These are phyloP conservation scores for Autographa pulchrina DNA, from an alignment of 2,888 invertebrate genomes.

Conservation along the genomic window DNA sequence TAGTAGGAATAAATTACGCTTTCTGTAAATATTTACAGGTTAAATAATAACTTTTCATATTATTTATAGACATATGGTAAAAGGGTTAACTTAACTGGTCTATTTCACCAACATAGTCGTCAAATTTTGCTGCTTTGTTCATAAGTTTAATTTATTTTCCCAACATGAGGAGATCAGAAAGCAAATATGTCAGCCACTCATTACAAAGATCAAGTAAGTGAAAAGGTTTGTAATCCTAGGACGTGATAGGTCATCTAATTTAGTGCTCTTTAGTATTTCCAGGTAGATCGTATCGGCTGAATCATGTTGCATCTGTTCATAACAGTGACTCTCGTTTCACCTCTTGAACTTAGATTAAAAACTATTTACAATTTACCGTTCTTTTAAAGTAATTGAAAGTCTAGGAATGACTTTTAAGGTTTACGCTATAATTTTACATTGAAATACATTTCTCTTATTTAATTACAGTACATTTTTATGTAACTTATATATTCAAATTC, in stretches of 20 bases:
- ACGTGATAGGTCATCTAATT: slow-evolving; percentile 56
- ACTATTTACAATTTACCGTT: neutral
- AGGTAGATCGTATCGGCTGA: slow-evolving; percentile 32
- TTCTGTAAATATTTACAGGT: too few relatives aligned
- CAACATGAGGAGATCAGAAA: neutral
- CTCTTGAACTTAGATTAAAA: slow-evolving; percentile 12
- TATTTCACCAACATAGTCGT: slow-evolving; percentile 4
- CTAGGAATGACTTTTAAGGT: too few relatives aligned
- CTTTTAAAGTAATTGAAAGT: neutral
- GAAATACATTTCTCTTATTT: too few relatives aligned
- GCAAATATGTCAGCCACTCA: slow-evolving; percentile 37
- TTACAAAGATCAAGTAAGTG: slow-evolving; percentile 46
- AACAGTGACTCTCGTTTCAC: slow-evolving; percentile 28
- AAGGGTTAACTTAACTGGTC: too few relatives aligned
- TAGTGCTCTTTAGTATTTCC: slow-evolving; percentile 40
- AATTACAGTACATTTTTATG: too few relatives aligned
- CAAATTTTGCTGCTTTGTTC: slow-evolving; percentile 39
- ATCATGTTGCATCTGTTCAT: slow-evolving; percentile 30
- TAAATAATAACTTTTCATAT: too few relatives aligned
- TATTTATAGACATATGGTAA: too few relatives aligned
- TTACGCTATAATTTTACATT: too few relatives aligned
- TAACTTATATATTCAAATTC: too few relatives aligned
- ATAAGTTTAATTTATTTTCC: slow-evolving; percentile 34
- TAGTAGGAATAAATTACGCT: too few relatives aligned
- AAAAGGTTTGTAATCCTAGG: slow-evolving; percentile 38